Percentiles rank a stretch among this genome's conserved stretches.
Evolutionary conservation across 2,888 invertebrate genomes (phyloP).

Genomic region (Eurois occulta): DNA sequence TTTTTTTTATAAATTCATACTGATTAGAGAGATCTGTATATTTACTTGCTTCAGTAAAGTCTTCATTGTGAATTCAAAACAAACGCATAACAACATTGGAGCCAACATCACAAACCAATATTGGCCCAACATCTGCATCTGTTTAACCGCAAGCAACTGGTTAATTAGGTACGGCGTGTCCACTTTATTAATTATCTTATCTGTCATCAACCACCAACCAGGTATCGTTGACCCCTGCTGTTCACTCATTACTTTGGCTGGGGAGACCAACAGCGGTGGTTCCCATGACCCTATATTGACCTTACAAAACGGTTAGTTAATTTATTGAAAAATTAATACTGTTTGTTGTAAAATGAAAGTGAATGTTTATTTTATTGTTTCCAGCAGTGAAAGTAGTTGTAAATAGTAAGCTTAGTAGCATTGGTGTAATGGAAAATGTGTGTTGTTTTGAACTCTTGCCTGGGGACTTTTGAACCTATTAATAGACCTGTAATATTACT

Average conservation of each 20-base stretch:
- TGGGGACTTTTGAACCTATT: conserved; percentile 4
- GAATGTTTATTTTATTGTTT: conserved; percentile 64
- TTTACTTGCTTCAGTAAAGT: not conserved
- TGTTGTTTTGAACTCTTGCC: not conserved
- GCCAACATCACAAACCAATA: conserved; percentile 41
- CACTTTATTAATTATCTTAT: conserved; percentile 67
- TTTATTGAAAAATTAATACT: conserved; percentile 66
- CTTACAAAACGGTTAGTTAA: conserved; percentile 62
- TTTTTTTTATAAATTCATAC: not conserved
- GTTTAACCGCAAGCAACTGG: conserved; percentile 46
- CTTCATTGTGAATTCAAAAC: not conserved
- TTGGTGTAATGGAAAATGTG: conserved; percentile 2
- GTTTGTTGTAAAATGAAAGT: conserved; percentile 61
- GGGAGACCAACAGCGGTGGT: conserved; percentile 48
- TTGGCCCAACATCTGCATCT: conserved; percentile 52
- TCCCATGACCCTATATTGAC: conserved; percentile 64
- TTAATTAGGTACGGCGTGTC: conserved; percentile 61
- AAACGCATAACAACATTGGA: not conserved
- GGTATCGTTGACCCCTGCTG: conserved; percentile 47
- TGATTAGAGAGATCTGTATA: not conserved
- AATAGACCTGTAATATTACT: not conserved
- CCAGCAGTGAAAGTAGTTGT: conserved; percentile 54
- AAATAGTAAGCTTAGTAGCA: not conserved
- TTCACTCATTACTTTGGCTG: conserved; percentile 44
- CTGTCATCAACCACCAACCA: conserved; percentile 61